Evolutionary conservation across 2,888 invertebrate species (phyloP).

Genomic region (Agelastica alni): DNA sequence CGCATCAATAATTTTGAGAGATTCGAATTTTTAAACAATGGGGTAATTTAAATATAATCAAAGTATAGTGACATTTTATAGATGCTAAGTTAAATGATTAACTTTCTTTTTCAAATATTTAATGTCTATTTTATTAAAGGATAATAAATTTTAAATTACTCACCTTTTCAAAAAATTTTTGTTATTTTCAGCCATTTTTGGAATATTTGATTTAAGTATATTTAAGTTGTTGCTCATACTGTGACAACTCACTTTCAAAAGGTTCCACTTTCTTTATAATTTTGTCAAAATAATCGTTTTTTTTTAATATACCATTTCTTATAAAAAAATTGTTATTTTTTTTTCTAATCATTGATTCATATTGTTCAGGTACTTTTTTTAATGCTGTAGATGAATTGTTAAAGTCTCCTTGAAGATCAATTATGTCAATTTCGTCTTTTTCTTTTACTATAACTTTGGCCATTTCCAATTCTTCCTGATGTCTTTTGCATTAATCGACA

Average conservation of each 20-base stretch:
- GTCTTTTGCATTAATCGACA: conserved; percentile 23
- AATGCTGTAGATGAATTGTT: neutral
- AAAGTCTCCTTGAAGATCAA: conserved; percentile 2
- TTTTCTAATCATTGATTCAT: conserved; percentile 1
- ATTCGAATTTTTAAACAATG: too few species aligned
- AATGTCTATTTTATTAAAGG: too few species aligned
- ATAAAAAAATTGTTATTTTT: conserved; percentile 3
- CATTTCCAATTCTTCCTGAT: conserved; percentile 20
- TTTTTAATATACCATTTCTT: conserved; percentile 2
- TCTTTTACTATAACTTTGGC: conserved; percentile 27
- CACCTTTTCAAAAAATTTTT: conserved; percentile 14
- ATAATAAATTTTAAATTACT: neutral
- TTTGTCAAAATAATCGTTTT: conserved; percentile 4
- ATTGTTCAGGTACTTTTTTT: conserved; percentile 5
- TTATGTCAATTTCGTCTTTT: conserved; percentile 19
- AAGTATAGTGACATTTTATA: too few species aligned
- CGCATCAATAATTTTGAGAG: too few species aligned
- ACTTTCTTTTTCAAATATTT: neutral
- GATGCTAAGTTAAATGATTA: too few species aligned
- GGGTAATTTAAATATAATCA: too few species aligned
- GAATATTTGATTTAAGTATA: conserved; percentile 5
- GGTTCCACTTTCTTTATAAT: conserved; percentile 6
- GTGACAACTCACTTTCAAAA: conserved; percentile 6
- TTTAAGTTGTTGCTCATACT: conserved; percentile 12
- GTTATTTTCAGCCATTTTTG: conserved; percentile 9